Percentiles rank a stretch among this genome's conserved stretches.
Evolutionary conservation across 2,113 vertebrate species (phyloP).

Genomic region (Colistium nudipinnis): DNA sequence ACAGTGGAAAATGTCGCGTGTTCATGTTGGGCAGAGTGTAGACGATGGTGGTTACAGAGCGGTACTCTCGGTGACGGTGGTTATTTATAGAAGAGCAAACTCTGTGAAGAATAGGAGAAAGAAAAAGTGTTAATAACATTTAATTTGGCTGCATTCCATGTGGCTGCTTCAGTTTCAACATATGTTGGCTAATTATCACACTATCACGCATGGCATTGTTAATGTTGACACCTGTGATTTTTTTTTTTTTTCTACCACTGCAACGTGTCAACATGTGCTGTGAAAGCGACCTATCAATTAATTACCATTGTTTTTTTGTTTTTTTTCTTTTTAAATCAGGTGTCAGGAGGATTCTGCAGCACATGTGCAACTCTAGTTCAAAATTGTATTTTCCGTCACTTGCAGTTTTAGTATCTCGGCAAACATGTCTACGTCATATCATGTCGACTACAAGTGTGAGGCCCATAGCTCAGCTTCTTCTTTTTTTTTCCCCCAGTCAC

Average conservation of each 20-base stretch:
- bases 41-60: not conserved
- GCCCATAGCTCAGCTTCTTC: too few relatives aligned
- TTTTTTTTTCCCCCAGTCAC: too few relatives aligned
- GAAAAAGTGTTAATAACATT: not conserved
- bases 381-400: constrained; percentile 8
- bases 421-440: not conserved
- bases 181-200: too few relatives aligned
- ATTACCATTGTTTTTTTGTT: not conserved
- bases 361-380: not conserved
- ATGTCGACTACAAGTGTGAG: not conserved
- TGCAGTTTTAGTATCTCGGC: not conserved
- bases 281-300: not conserved
- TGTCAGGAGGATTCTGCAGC: too few relatives aligned
- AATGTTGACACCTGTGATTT: too few relatives aligned
- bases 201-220: not conserved
- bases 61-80: not conserved
- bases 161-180: not conserved
- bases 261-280: not conserved
- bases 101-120: not conserved
- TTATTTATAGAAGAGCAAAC: not conserved
- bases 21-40: not conserved
- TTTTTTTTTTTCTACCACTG: too few relatives aligned
- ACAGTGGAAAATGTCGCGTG: not conserved
- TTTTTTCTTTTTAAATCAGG: too few relatives aligned
- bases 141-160: constrained; percentile 2